A percentile compares a stretch with the other conserved stretches of the same genome.
phyloP scores from a whole-genome alignment of 92 coral and sea anemone genomes.

The Pocillopora meandrina region DNA sequence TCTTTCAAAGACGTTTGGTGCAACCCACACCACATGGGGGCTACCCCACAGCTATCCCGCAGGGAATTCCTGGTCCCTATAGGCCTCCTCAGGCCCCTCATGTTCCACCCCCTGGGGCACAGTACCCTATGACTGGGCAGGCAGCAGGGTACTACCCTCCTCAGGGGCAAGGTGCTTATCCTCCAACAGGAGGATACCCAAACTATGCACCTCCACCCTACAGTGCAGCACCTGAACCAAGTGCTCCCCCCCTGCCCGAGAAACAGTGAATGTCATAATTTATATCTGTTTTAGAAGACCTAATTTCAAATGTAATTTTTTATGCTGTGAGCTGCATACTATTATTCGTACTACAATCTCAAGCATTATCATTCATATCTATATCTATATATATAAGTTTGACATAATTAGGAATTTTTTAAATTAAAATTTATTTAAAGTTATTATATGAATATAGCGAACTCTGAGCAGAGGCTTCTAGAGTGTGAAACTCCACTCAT shows the following conservation, averaged over 20 bases:
- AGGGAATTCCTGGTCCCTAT: conserved; percentile 38
- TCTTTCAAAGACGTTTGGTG: conserved; percentile 86
- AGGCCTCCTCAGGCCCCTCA: conserved; percentile 24
- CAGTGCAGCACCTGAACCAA: conserved; percentile 67
- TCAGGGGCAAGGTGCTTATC: conserved; percentile 59
- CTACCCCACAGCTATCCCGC: conserved; percentile 31
- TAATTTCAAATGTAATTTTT: too few species aligned
- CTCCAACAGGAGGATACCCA: conserved; percentile 57
- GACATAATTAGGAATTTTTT: too few species aligned
- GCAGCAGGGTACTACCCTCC: conserved; percentile 49
- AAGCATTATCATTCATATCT: too few species aligned
- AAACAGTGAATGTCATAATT: conserved; percentile 34
- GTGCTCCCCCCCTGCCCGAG: conserved; percentile 81
- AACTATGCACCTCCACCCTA: conserved; percentile 80
- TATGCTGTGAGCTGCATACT: too few species aligned
- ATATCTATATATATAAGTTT: too few species aligned
- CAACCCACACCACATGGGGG: conserved; percentile 64
- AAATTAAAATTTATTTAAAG: too few species aligned
- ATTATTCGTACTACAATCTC: too few species aligned
- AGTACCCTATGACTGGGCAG: conserved; percentile 49
- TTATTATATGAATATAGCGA: too few species aligned
- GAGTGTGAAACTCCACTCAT: too few species aligned
- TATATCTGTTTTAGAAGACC: too few species aligned
- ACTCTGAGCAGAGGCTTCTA: too few species aligned
- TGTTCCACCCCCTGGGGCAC: conserved; percentile 49